phyloP scores from a whole-genome alignment of 2,797 vertebrate genomes.

The Dromococcyx pavoninus region DNA sequence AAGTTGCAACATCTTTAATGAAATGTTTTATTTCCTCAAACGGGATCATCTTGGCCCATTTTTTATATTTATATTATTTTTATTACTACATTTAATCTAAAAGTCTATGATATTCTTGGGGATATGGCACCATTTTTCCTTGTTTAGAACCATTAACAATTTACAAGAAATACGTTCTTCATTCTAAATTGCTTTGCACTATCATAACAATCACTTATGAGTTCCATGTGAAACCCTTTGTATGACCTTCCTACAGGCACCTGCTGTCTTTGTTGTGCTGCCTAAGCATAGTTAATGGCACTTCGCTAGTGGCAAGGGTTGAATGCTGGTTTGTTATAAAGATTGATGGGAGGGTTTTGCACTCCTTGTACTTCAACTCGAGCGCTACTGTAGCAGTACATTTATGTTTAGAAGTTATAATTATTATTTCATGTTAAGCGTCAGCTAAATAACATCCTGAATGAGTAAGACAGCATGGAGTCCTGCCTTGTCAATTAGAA shows the following conservation, averaged over 20 bases:
- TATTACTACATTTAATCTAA: not conserved
- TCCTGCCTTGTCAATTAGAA: not conserved
- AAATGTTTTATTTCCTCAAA: not conserved
- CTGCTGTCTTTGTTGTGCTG: constrained; percentile 51
- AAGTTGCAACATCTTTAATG: not conserved
- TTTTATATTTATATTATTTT: not conserved
- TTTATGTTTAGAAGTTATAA: constrained; percentile 3
- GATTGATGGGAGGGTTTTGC: constrained; percentile 4
- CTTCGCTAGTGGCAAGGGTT: not conserved
- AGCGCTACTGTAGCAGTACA: not conserved
- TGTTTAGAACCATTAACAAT: not conserved
- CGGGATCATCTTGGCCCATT: not conserved
- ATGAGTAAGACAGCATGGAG: not conserved
- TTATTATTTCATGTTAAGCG: not conserved
- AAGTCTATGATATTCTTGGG: not conserved
- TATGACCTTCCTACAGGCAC: constrained; percentile 26
- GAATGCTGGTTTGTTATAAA: constrained; percentile 56
- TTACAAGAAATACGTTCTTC: not conserved
- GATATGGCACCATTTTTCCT: not conserved
- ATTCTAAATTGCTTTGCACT: not conserved
- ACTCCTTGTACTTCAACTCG: not conserved
- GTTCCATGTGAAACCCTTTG: constrained; percentile 10
- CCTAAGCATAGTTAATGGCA: constrained; percentile 57
- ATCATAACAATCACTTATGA: not conserved
- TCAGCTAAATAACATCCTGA: not conserved